Base-by-base conservation (phyloP, 2,797 vertebrate species). In the Pseudopleuronectes americanus region DNA sequence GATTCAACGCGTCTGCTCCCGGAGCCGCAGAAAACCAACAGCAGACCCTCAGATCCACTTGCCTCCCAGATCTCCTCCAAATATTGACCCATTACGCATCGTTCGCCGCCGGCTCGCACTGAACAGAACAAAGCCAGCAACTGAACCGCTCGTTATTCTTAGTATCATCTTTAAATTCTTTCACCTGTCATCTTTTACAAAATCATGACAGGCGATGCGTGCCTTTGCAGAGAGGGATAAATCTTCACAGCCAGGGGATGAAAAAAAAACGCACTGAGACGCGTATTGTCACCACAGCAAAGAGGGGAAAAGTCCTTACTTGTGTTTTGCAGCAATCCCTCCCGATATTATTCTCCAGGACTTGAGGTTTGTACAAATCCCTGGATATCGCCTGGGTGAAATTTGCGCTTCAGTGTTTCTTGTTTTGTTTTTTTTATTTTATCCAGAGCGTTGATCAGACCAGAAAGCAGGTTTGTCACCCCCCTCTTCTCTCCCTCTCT, bases 231-330 rank as follows among this genome's bases (percentile, higher is more conserved):
- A 76, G 31, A 64, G 49, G 59, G 67, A 68, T 54, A 74, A 17
- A 64, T 79, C 63, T 56, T 55, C 65, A 45, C 24, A 66, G 57
- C 33, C 38, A 57, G 23, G 14, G 17, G 17, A 45, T 45, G 22
- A 13, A 1, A 8, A 48, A 51, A 31, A n/a, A 56, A 53, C 28
- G 28, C 23, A 58, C 66, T 76, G 52, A 70, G 28, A 82, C 24
- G 54, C 70, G 54, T 48, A 49, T n/a, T 67, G 72, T 81, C 73
- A 43, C 52, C 66, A 82, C 51, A 67, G 81, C 57, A 79, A 84
- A 82, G 41, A 84, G 76, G 55, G 71, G 52, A 86, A 91, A 90
- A 91, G 89, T 92, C 86, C 89, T 92, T 92, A 92, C 92, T 92
- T 93, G 84, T 89, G 82, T 88, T 86, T 74, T 84, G 80, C 81